These are phyloP conservation scores for Vireo griseus DNA, from an alignment of 2,797 vertebrate genomes.

Conservation along the genomic window DNA sequence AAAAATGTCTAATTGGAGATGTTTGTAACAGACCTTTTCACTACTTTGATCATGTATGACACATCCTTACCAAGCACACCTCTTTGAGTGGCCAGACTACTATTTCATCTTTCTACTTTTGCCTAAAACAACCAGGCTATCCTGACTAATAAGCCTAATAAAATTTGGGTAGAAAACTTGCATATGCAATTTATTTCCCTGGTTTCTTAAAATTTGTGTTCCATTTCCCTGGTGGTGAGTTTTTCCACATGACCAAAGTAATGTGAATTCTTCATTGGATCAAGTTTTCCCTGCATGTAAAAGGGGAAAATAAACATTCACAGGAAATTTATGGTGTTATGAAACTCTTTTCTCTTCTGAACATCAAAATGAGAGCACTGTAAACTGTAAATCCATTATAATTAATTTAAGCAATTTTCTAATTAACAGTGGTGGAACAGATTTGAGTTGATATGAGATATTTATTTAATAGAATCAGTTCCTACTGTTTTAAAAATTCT, in stretches of 20 bases:
- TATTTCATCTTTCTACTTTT: not conserved
- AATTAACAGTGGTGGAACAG: conserved; percentile 16
- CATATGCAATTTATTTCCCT: not conserved
- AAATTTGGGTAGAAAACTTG: not conserved
- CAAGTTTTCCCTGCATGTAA: not conserved
- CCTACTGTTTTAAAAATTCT: not conserved
- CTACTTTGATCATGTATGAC: not conserved
- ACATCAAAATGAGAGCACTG: not conserved
- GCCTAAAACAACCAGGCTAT: not conserved
- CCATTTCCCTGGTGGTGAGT: not conserved
- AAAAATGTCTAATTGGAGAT: not conserved
- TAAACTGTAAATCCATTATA: not conserved
- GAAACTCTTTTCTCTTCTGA: not conserved
- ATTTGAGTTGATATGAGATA: conserved; percentile 28
- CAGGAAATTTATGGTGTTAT: not conserved
- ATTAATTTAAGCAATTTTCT: conserved; percentile 37
- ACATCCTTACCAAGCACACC: not conserved
- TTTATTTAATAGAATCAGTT: conserved; percentile 22
- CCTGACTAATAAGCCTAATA: not conserved
- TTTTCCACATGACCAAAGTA: not conserved
- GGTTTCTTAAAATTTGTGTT: not conserved
- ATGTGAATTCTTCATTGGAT: not conserved
- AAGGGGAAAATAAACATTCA: not conserved
- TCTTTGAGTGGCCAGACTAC: not conserved
- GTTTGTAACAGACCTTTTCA: not conserved